Conservation (phyloP, 2,113 vertebrate species). For the Gopherus flavomarginatus region DNA sequence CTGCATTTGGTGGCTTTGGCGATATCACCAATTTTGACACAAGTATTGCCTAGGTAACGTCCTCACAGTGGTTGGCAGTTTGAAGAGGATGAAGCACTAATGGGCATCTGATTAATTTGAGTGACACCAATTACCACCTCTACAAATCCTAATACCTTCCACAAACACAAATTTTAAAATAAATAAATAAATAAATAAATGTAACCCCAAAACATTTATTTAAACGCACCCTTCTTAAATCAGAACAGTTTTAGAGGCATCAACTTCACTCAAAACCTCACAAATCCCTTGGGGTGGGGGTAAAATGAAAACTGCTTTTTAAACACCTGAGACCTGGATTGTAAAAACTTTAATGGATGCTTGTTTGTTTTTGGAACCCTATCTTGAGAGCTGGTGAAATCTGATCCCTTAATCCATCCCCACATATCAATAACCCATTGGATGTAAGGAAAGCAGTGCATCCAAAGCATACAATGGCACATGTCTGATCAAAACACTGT, state of each 20-base stretch:
- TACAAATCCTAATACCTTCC: neutral
- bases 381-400: constrained; percentile 10
- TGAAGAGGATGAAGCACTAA: constrained; percentile 39
- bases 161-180: neutral
- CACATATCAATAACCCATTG: neutral
- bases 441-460: neutral
- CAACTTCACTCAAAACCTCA: neutral
- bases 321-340: constrained; percentile 46
- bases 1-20: neutral
- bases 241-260: constrained; percentile 43
- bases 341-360: neutral
- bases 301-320: neutral
- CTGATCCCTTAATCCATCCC: constrained; percentile 20
- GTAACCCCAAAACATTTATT: constrained; percentile 67
- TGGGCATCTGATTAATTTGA: neutral
- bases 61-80: constrained; percentile 31
- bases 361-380: constrained; percentile 7
- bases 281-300: neutral
- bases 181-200: constrained; percentile 79
- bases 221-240: constrained; percentile 26
- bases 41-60: constrained; percentile 50
- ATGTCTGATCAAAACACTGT: constrained; percentile 27
- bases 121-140: neutral
- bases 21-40: constrained; percentile 2
- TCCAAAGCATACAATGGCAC: constrained; percentile 52